Conservation (phyloP, 2,888 invertebrate species). For the Prosapia bicincta region DNA sequence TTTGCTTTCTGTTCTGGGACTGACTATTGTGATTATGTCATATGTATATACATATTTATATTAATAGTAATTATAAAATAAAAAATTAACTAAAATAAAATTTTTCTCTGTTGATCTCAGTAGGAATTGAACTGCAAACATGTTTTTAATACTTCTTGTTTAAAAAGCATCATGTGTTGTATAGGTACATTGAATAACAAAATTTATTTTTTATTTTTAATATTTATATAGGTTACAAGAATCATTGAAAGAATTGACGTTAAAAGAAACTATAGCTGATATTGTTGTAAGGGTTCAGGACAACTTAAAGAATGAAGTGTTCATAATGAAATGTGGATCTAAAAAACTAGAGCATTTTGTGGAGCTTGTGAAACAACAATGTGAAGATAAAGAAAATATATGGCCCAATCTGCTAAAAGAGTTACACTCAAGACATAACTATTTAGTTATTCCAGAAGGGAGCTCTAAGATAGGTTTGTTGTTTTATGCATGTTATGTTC, state of each 20-base stretch:
- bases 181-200: too few species aligned
- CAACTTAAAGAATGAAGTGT: background rate
- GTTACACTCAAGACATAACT: background rate
- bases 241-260: background rate
- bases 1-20: too few species aligned
- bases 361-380: background rate
- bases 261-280: background rate
- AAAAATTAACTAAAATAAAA: too few species aligned
- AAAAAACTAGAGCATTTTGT: background rate
- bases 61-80: too few species aligned
- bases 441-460: background rate
- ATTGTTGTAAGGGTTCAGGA: background rate
- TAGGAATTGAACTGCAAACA: too few species aligned
- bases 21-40: too few species aligned
- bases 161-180: too few species aligned
- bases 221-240: background rate
- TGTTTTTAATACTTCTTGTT: too few species aligned
- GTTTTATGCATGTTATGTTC: too few species aligned
- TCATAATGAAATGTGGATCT: background rate
- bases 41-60: too few species aligned
- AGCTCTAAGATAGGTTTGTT: background rate
- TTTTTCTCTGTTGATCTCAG: too few species aligned
- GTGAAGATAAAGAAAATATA: background rate
- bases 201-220: too few species aligned
- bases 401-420: background rate